Evolutionary conservation across 2,113 vertebrate genomes (phyloP), one percentile per base, ranked within the genome.

Genomic region (Asarcornis scutulata): DNA sequence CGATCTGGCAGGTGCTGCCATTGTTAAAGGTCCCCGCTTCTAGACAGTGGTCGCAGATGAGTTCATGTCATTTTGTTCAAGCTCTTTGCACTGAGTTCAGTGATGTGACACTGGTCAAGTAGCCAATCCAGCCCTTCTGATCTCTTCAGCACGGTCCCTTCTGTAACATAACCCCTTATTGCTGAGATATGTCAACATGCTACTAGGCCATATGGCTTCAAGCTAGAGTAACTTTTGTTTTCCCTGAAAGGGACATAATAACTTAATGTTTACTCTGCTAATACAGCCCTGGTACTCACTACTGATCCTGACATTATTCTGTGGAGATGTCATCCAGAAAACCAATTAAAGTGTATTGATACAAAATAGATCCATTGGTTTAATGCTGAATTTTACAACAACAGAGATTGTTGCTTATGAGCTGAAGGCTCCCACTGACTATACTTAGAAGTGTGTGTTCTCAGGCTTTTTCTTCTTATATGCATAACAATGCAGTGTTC

Each of bases 1-100:
- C 64, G 92, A 97, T 97, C 97, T 97, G 97, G 98, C 99, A 99
- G 99, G 98, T 99, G 99, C 98, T 98, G 97, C 98, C 96, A 98
- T 99, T 99, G 98, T 99, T 97, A 87, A 74, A 48, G 96, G 98
- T 96, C 97, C 91, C 85, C 52, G 96, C 97, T 98, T 92, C 94
- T 97, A 96, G 97, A 97, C 94, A 98, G 98, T 98, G 97, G 97
- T 95, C 79, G 46, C 96, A 97, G 97, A 98, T 96, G 91, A 97
- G 96, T 96, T 97, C 95, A 68, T 94, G 97, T 97, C 95, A 97
- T 92, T 97, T 91, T 90, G 97, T 96, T 97, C 71, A 36, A 87
- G 96, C 96, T 88, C 97, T 96, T 96, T 96, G 88, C 69, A 9
- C 40, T 2, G 88, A 73, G 86, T 68, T 95, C 94, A 75, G 74